Percentiles rank a stretch among this genome's conserved stretches.
phyloP scores from a whole-genome alignment of 2,888 invertebrate genomes.

The Drosophila rubida region DNA sequence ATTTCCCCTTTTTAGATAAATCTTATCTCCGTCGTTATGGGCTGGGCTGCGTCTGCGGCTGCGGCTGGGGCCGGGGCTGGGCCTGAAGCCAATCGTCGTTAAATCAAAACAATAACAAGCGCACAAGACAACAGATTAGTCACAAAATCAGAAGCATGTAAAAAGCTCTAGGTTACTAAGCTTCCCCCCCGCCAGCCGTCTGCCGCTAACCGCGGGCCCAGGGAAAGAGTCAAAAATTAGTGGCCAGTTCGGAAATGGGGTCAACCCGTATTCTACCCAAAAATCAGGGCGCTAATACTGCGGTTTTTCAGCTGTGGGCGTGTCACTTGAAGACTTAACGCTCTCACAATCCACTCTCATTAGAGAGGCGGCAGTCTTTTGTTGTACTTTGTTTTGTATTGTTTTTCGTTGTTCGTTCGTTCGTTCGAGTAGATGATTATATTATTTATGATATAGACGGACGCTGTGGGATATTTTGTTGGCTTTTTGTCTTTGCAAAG shows the following conservation, averaged over 20 bases:
- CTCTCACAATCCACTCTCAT: conserved; percentile 43
- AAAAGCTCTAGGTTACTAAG: conserved; percentile 11
- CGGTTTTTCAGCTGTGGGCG: conserved; percentile 26
- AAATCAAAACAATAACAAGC: conserved; percentile 11
- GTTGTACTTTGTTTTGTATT: conserved; percentile 24
- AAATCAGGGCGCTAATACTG: conserved; percentile 37
- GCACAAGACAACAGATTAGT: conserved; percentile 37
- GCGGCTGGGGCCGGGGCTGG: conserved; percentile 36
- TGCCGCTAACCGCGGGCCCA: neutral
- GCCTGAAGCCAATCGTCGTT: conserved; percentile 25
- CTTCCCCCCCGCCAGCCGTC: neutral
- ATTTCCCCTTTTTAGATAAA: conserved; percentile 37
- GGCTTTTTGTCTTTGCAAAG: conserved; percentile 17
- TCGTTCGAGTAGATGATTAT: neutral
- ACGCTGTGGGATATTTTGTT: conserved; percentile 28
- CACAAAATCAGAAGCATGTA: conserved; percentile 33
- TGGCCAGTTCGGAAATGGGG: conserved; percentile 29
- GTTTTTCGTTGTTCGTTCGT: neutral
- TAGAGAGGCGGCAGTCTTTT: conserved; percentile 42
- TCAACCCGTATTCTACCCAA: conserved; percentile 44
- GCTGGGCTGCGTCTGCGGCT: conserved; percentile 17
- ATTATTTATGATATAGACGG: conserved; percentile 8
- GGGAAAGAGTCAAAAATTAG: neutral
- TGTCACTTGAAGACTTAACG: conserved; percentile 22
- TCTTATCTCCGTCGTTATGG: conserved; percentile 45